These are phyloP conservation scores for Petrocephalus microphthalmus DNA, from an alignment of 2,113 vertebrate genomes.

Conservation along the genomic window DNA sequence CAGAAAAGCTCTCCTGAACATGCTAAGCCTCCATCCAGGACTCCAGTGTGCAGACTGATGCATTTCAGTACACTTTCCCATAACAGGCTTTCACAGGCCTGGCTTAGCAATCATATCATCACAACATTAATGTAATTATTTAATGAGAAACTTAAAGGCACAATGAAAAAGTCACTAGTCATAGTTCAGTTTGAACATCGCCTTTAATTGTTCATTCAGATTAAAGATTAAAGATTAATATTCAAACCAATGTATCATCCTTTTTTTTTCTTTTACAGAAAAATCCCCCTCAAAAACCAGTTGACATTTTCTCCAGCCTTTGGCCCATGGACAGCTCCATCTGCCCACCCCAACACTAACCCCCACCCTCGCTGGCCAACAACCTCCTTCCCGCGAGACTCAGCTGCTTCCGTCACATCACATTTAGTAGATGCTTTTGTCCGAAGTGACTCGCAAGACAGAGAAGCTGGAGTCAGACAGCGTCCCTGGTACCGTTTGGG, in stretches of 20 bases:
- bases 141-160: not conserved
- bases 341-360: too few relatives aligned
- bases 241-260: not conserved
- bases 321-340: not conserved
- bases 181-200: not conserved
- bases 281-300: not conserved
- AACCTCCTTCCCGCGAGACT: not conserved
- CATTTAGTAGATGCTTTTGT: not conserved
- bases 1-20: not conserved
- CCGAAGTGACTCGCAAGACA: not conserved
- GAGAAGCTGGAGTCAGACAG: not conserved
- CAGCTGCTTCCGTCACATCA: not conserved
- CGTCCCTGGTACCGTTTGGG: not conserved
- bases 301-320: not conserved
- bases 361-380: too few relatives aligned
- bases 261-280: not conserved
- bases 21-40: not conserved
- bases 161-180: not conserved
- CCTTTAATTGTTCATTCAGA: not conserved
- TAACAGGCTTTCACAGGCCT: not conserved
- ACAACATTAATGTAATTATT: not conserved
- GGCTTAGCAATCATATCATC: not conserved
- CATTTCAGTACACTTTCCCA: not conserved
- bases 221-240: not conserved
- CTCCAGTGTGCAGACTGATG: not conserved